Base-by-base conservation (phyloP, 2,113 vertebrate genomes). In the Nanorana parkeri region DNA sequence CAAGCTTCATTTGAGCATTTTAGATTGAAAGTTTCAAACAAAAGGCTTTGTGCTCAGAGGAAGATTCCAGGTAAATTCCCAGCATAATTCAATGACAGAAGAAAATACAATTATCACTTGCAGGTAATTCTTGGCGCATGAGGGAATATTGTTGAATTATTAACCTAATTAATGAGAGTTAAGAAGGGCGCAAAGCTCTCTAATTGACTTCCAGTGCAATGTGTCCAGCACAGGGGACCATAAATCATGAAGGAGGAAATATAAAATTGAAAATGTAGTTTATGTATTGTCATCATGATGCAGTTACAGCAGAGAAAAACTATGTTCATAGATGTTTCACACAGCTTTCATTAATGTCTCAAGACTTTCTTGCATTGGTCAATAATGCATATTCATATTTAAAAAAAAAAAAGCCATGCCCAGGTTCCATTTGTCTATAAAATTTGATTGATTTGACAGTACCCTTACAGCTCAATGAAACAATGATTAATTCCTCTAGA, bases 61-160 rank as follows among this genome's bases (percentile, higher is more conserved):
- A 69, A 21, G 28, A 69, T 68, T 51, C 29, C 78, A 61, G 77
- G 64, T 58, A 68, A 68, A 78, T 41, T 78, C 77, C 77, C 77
- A 56, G 52, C 68, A 71, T 80, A 71, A 60, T 61, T 80, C 67
- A 80, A 71, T 71, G 78, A 69, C 78, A 71, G 28, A 69, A 32
- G 78, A 66, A 71, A 80, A 80, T 71, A 69, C 55, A 55, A 71
- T 80, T 24, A 78, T 61, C 78, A 80, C 54, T 61, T 23, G 77
- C 77, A 78, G 77, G 77, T 78, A 78, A 68, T 78, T 78, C 77
- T 65, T 58, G 26, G 78, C 55, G 68, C 78, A 80, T 61, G 36
- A 36, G 78, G 66, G 67, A 80, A 80, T 80, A 69, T 60, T 60
- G 29, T 5, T 47, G 54, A 69, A 60, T 69, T 60, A 80, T 80